Evolutionary conservation across 2,797 vertebrate genomes (phyloP), one percentile per base, ranked within the genome.

Genomic region (Sebastiscus albofasciatus): DNA sequence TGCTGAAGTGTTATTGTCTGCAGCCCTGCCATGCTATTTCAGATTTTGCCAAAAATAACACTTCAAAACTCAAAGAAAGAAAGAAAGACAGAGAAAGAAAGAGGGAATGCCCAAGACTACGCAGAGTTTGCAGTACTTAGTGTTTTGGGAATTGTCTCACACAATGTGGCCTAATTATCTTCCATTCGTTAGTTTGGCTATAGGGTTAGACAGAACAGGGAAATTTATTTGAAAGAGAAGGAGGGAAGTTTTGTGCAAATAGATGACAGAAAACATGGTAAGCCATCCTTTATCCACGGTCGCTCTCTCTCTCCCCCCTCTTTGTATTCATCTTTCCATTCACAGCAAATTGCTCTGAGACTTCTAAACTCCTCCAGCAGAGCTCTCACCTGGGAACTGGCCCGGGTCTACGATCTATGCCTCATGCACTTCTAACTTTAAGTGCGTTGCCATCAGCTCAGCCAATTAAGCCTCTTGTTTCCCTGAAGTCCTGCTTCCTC

Each of bases 281-380:
- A 89, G 77, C 77, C 85, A 80, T 91, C 71, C 81, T 88, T 92
- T 91, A 91, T 93, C 82, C 79, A 58, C 56, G 61, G 58, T 18
- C 72, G 42, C 74, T 70, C 73, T 68, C 68, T 29, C 64, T 54
- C 65, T 14, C 36, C 22, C 61, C 77, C 79, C 68, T 83, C 80
- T 90, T 91, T 86, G 84, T 89, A 90, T 92, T 90, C 80, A 69
- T 87, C 83, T 86, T 91, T 90, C 82, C 72, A 87, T 92, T 93
- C 90, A 83, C 87, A 89, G 93, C 89, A 96, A 96, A 96, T 96
- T 96, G 95, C 94, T 95, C 86, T 92, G 94, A 95, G 95, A 95
- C 92, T 94, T 93, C 80, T 84, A 92, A 94, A 92, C 92, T 91
- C 93, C 90, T 91, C 85, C 77, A 85, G 91, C 89, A 89, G 80